phyloP scores from a whole-genome alignment of 2,113 vertebrate genomes.

The Pholis gunnellus region DNA sequence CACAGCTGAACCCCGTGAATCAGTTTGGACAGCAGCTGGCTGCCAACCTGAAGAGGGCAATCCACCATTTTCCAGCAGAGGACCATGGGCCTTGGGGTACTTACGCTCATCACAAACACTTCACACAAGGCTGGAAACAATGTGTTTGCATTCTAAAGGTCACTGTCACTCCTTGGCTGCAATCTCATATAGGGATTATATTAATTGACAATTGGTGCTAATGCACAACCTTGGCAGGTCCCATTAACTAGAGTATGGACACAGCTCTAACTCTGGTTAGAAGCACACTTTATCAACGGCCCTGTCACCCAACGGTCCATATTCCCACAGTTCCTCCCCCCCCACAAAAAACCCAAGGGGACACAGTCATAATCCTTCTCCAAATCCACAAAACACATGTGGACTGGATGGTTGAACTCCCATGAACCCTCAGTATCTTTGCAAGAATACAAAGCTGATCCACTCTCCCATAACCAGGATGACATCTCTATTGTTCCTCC shows the following conservation, averaged over 20 bases:
- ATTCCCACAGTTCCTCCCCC: not conserved
- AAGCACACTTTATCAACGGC: not conserved
- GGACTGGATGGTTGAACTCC: conserved; percentile 7
- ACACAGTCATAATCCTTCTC: conserved; percentile 1
- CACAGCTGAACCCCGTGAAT: not conserved
- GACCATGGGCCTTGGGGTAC: not conserved
- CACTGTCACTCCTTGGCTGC: not conserved
- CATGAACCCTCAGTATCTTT: not conserved
- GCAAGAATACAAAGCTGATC: conserved; percentile 1
- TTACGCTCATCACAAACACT: not conserved
- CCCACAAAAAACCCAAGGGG: not conserved
- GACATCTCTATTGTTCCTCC: not conserved
- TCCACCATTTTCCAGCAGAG: not conserved
- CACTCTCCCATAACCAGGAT: not conserved
- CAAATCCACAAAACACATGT: not conserved
- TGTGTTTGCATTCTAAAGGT: not conserved
- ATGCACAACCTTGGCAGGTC: not conserved
- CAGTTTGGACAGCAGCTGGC: not conserved
- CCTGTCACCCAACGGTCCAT: not conserved
- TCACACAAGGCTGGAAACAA: not conserved
- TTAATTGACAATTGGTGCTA: not conserved
- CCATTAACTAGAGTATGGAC: not conserved
- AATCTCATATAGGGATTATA: not conserved
- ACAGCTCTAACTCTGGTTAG: not conserved
- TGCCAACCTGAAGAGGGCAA: not conserved